Evolutionary conservation across 1,140 invertebrate genomes (phyloP), one percentile per base, ranked within the genome.

Genomic region (Euura lappo): DNA sequence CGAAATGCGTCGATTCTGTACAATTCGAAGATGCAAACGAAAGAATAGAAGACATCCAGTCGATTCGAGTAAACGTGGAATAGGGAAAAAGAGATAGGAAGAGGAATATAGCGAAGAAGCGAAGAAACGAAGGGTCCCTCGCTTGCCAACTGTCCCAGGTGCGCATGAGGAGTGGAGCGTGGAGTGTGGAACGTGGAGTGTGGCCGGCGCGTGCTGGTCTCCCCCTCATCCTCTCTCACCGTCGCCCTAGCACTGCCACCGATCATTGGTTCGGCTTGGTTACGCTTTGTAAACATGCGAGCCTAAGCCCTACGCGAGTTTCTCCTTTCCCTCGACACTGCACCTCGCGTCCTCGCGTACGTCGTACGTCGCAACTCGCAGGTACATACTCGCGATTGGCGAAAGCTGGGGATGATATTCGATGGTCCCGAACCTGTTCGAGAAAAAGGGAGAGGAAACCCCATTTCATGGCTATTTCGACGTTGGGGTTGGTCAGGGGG

Each of bases 91-190:
- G 2, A n/a, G 43, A 71, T 64, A 60, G 51, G 3, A 60, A 60
- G 13, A 60, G 51, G 3, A n/a, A n/a, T 8, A 60, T n/a, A n/a
- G 3, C 51, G 4, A 60, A 60, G 51, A 60, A 60, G 51, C 3
- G 51, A n/a, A 60, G 51, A 6, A 60, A 60, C 51, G 3, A 68
- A 71, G 74, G 67, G 64, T 67, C 78, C 77, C 78, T 78, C 84
- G 84, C 84, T 85, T 85, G 83, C 84, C 84, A 85, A 85, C 84
- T 85, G 84, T 85, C 84, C 80, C 84, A 85, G 83, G 83, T 85
- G 84, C 79, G 80, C 76, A 75, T 69, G 47, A 68, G 44, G 51
- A 60, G 51, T 60, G 51, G 13, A 60, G 51, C 3, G 71, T 75
- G 75, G 74, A 74, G 79, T 76, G 78, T 60, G 51, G 75, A 75